Evolutionary conservation across 2,113 vertebrate species (phyloP), one percentile per base, ranked within the genome.

Genomic region (Recurvirostra avosetta): DNA sequence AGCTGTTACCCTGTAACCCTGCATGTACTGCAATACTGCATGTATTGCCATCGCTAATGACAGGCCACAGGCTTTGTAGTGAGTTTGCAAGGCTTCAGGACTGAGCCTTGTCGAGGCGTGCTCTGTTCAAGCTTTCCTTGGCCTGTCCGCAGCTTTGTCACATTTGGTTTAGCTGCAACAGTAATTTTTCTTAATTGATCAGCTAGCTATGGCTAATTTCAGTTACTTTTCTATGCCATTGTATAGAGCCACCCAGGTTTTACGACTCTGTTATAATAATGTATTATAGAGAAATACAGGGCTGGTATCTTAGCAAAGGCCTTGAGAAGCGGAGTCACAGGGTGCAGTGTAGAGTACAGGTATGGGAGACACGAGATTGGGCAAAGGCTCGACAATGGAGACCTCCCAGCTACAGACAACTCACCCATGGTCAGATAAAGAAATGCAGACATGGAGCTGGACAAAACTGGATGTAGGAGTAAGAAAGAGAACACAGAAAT

Each of bases 51-150:
- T 21, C 4, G 1, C 34, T 70, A 65, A 70, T 15, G 49, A 53
- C 13, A 59, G 18, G 3, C 32, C 62, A 56, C 0, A 0, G 65
- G 27, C n/a, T 80, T 53, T 80, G 9, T 3, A 50, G 15, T 5
- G 23, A 66, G n/a, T 67, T 59, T 95, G 32, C 59, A 85, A 59
- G 38, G 25, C 22, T 61, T 83, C 65, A 21, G 20, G 32, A 58
- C 36, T 4, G 5, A 86, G 21, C 11, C 12, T 62, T 62, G 15
- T 53, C 0, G 0, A 78, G 25, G 17, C 7, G 76, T 66, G 25
- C 19, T 66, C n/a, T 76, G 11, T 27, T 23, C n/a, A 29, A 83
- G 27, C 19, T 40, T 86, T 75, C 23, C 53, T 36, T 52, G 36
- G 19, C 52, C 62, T 49, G 10, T 32, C 34, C 2, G 1, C 8